Percentiles rank a stretch among this genome's conserved stretches.
Conservation (phyloP, 1,140 invertebrate species). For the Mizuhopecten yessoensis region DNA sequence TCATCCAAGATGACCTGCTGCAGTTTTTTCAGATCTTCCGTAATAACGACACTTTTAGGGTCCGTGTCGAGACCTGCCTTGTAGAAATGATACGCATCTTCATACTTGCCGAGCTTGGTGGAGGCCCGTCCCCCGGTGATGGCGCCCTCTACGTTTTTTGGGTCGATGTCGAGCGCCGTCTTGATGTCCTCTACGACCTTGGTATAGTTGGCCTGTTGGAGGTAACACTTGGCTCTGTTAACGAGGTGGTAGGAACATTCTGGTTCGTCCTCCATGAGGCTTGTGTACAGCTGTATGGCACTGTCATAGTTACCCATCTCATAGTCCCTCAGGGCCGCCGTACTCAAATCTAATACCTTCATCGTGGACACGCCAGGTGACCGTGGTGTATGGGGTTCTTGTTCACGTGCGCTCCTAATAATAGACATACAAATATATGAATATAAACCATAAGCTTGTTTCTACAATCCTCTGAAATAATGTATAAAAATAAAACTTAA, state of each 20-base stretch:
- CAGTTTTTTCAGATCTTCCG: slow-evolving; percentile 67
- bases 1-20: slow-evolving; percentile 68
- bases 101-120: slow-evolving; percentile 58
- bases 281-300: slow-evolving; percentile 45
- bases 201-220: slow-evolving; percentile 48
- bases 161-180: slow-evolving; percentile 41
- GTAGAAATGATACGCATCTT: slow-evolving; percentile 56
- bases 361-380: slow-evolving; percentile 10
- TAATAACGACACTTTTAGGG: slow-evolving; percentile 66
- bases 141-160: neutral
- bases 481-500: too few species aligned
- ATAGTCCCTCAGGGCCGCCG: neutral
- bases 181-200: slow-evolving; percentile 49
- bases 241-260: slow-evolving; percentile 34
- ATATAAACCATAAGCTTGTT: too few species aligned
- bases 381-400: neutral
- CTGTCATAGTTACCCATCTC: slow-evolving; percentile 40
- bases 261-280: slow-evolving; percentile 26
- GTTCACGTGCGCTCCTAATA: neutral
- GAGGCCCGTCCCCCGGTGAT: slow-evolving; percentile 53
- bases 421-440: neutral
- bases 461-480: too few species aligned
- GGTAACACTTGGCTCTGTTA: slow-evolving; percentile 56
- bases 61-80: slow-evolving; percentile 60
- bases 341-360: neutral